Conservation (phyloP, 2,888 invertebrate species). For the Agrotis segetum region DNA sequence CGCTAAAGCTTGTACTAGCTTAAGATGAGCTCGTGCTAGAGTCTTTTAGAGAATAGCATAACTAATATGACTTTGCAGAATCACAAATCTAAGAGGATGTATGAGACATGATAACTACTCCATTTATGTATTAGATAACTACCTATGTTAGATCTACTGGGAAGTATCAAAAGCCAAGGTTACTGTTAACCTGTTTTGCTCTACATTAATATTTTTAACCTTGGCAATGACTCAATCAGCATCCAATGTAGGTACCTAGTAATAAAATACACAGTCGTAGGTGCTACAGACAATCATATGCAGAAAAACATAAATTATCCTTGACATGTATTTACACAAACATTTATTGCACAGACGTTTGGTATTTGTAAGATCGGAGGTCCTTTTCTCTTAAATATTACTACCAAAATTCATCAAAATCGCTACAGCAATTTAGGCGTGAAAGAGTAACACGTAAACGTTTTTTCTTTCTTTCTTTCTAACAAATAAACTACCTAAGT, state of each 20-base stretch:
- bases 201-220: constrained; percentile 31
- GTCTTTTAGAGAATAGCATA: too few species aligned
- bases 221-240: constrained; percentile 33
- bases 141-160: background rate
- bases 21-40: too few species aligned
- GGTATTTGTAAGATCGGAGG: background rate
- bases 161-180: constrained; percentile 4
- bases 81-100: background rate
- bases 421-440: too few species aligned
- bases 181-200: constrained; percentile 26
- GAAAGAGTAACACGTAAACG: too few species aligned
- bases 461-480: too few species aligned
- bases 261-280: background rate
- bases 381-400: too few species aligned
- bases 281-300: background rate
- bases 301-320: background rate
- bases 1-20: too few species aligned
- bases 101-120: background rate
- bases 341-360: background rate
- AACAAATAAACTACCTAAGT: too few species aligned
- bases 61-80: background rate
- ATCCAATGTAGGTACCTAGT: constrained; percentile 1
- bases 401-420: too few species aligned
- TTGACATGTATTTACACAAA: constrained; percentile 14
- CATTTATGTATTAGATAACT: background rate